Base-by-base conservation (phyloP, 2,797 vertebrate species). In the Erpetoichthys calabaricus region DNA sequence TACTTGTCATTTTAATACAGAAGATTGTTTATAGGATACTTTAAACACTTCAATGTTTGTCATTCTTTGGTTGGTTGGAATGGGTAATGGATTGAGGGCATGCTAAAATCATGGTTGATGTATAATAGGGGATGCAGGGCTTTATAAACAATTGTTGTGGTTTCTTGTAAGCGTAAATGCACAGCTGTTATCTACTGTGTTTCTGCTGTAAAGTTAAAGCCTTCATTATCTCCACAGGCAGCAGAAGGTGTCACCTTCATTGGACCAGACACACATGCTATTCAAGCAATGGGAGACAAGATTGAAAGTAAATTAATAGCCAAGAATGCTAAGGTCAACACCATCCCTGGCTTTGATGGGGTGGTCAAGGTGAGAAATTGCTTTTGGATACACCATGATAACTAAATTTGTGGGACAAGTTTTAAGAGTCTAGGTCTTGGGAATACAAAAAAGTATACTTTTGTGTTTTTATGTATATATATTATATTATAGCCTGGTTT, bases 301-400 rank as follows among this genome's bases (percentile, higher is more conserved):
- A 98, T 98, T 66, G 90, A 98, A 76, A 99, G 85, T 77, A 90
- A 95, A 86, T 85, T 90, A 76, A 88, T 95, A 81, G 89, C 80
- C 66, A 97, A 85, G 74, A 87, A 89, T 70, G 84, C 81, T 70
- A 91, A 94, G 80, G 91, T 95, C 81, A 89, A 85, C 61, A 81
- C 90, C 0, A 99, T 81, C 70, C 83, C 83, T 54, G 75, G 78
- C 66, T 88, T 82, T 71, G 82, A 82, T 70, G 81, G 77, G 46
- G 80, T 86, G 78, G 89, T 90, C 70, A 92, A 92, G 89, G 93
- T 92, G 79, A 89, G 77, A 73, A 70, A 69, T 65, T 73, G 65
- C 63, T 68, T 69, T 70, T 56, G 57, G 70, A 57, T 65, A 56
- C 63, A 61, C 55, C 7, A 43, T 72, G 59, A 46, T 65, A 57